Conservation (phyloP, 2,797 vertebrate genomes). For the Notamacropus eugenii region DNA sequence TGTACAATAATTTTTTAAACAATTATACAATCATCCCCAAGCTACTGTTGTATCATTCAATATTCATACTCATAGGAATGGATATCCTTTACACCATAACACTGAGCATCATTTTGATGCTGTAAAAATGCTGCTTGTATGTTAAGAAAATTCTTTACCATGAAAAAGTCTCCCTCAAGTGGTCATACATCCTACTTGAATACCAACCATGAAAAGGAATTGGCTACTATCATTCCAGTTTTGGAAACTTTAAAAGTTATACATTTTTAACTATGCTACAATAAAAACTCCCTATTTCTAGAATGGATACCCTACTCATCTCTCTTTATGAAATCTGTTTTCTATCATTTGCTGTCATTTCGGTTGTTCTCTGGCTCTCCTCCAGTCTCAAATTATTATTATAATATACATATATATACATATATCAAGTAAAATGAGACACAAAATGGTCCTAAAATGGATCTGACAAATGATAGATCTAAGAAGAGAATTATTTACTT, state of each 20-base stretch:
- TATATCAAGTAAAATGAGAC: background rate
- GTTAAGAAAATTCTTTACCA: background rate
- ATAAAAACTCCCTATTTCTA: background rate
- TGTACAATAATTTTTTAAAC: background rate
- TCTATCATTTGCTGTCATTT: background rate
- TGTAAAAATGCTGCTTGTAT: background rate
- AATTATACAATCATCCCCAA: background rate
- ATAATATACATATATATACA: too few species aligned
- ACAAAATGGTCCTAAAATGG: background rate
- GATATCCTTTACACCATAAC: background rate
- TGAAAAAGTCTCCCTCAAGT: background rate
- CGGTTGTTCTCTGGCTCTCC: background rate
- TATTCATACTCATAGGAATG: background rate
- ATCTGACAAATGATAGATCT: background rate
- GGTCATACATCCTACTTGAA: background rate
- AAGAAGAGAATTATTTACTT: slow-evolving; percentile 18
- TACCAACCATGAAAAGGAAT: background rate
- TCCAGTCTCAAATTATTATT: background rate
- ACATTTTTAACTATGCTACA: background rate
- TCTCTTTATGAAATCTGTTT: background rate
- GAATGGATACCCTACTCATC: background rate
- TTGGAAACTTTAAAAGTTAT: background rate
- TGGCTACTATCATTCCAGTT: background rate
- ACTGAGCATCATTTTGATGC: background rate
- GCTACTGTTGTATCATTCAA: background rate